A percentile compares a stretch with the other conserved stretches of the same genome.
Conservation (phyloP, 1,140 invertebrate genomes). For the Drosophila murphyi region DNA sequence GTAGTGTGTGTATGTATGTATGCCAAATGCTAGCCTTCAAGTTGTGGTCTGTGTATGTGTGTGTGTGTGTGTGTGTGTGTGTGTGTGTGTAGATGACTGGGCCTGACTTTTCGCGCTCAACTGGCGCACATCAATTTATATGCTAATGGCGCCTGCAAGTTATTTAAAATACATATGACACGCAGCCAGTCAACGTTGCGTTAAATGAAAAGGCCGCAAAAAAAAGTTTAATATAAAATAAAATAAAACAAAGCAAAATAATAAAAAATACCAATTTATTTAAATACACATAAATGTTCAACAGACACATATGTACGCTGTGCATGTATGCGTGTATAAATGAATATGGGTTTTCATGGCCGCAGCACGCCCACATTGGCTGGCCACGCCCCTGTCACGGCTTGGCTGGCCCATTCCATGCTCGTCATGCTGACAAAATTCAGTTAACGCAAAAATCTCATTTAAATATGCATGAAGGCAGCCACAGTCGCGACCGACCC, state of each 20-base stretch:
- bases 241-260: conserved; percentile 23
- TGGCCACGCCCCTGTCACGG: conserved; percentile 31
- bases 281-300: conserved; percentile 71
- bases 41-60: conserved; percentile 2
- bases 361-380: conserved; percentile 37
- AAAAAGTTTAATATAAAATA: conserved; percentile 15
- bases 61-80: conserved; percentile 11
- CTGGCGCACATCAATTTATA: conserved; percentile 72
- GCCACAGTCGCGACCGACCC: conserved; percentile 29
- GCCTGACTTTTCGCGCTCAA: conserved; percentile 55
- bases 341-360: conserved; percentile 64
- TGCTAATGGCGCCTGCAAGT: conserved; percentile 72
- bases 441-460: conserved; percentile 80
- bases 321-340: conserved; percentile 38
- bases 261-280: conserved; percentile 66
- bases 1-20: conserved; percentile 19
- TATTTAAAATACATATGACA: conserved; percentile 77
- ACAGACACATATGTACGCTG: conserved; percentile 3
- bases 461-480: conserved; percentile 79
- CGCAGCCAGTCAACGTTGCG: conserved; percentile 28
- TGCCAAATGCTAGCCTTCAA: conserved; percentile 45
- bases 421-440: conserved; percentile 69
- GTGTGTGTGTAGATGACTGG: conserved; percentile 24
- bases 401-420: conserved; percentile 9
- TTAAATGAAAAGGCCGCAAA: conserved; percentile 52